phyloP scores from a whole-genome alignment of 2,113 vertebrate species.

The Heteronetta atricapilla region DNA sequence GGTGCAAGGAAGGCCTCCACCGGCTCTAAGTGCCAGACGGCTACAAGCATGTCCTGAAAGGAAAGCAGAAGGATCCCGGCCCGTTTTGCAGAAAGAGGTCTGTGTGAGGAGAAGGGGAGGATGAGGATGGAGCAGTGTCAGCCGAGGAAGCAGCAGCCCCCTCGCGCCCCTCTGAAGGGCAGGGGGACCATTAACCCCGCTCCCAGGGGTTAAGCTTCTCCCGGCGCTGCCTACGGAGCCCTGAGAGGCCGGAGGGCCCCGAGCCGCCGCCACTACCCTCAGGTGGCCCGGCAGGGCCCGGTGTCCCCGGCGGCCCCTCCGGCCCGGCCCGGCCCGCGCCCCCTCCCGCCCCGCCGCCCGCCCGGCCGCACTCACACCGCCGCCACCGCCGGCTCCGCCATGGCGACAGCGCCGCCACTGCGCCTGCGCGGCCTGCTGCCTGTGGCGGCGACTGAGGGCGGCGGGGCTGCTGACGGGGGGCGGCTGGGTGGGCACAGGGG shows the following conservation, averaged over 20 bases:
- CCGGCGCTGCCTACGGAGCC: not conserved
- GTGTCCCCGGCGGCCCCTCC: not conserved
- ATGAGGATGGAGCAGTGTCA: fast-evolving
- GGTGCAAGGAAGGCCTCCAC: not conserved
- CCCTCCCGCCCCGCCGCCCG: not conserved
- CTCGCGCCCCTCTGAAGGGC: fast-evolving
- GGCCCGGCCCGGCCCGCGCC: too few relatives aligned
- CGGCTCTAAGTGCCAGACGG: not conserved
- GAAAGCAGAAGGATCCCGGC: not conserved
- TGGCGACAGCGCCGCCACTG: not conserved
- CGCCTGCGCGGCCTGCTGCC: not conserved
- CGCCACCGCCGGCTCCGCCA: not conserved
- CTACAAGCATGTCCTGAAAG: fast-evolving
- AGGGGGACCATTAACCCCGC: too few relatives aligned
- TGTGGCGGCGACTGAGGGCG: not conserved
- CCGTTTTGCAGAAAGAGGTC: fast-evolving
- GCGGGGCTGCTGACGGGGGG: not conserved
- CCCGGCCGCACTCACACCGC: not conserved
- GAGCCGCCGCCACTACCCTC: too few relatives aligned
- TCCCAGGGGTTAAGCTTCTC: too few relatives aligned
- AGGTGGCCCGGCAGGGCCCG: too few relatives aligned
- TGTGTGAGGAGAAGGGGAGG: not conserved
- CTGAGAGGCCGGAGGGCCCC: too few relatives aligned
- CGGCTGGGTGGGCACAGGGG: too few relatives aligned
- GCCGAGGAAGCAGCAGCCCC: too few relatives aligned